phyloP scores from a whole-genome alignment of 2,797 vertebrate genomes.

The Synanceia verrucosa region DNA sequence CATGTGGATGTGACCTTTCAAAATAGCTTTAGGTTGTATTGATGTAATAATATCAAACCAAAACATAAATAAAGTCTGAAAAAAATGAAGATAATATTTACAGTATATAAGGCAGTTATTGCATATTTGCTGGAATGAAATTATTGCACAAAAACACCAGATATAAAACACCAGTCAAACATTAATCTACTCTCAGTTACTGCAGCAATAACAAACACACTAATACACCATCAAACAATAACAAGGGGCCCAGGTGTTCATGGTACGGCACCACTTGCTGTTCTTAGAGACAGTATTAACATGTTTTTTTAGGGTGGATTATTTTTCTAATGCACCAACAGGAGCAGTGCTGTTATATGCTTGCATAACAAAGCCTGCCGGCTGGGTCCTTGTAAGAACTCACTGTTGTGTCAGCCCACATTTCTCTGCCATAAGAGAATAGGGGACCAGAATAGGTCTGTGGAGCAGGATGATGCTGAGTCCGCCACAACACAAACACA shows the following conservation, averaged over 20 bases:
- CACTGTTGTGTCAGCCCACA: conserved; percentile 46
- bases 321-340: conserved; percentile 40
- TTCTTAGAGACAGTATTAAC: conserved; percentile 29
- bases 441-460: conserved; percentile 32
- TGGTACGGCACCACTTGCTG: not conserved
- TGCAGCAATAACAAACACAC: not conserved
- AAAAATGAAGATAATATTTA: too few relatives aligned
- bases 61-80: too few relatives aligned
- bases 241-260: not conserved
- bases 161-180: not conserved
- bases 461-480: conserved; percentile 16
- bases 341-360: conserved; percentile 41
- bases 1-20: not conserved
- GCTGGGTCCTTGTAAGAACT: conserved; percentile 48
- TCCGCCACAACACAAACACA: conserved; percentile 3
- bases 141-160: too few relatives aligned
- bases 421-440: conserved; percentile 25
- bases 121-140: too few relatives aligned
- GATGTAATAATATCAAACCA: too few relatives aligned
- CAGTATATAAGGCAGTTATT: too few relatives aligned
- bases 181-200: not conserved
- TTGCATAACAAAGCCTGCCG: conserved; percentile 55
- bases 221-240: conserved; percentile 3
- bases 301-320: conserved; percentile 45
- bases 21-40: not conserved